Evolutionary conservation across 2,113 vertebrate genomes (phyloP).

Genomic region (Brachyhypopomus gauderio): DNA sequence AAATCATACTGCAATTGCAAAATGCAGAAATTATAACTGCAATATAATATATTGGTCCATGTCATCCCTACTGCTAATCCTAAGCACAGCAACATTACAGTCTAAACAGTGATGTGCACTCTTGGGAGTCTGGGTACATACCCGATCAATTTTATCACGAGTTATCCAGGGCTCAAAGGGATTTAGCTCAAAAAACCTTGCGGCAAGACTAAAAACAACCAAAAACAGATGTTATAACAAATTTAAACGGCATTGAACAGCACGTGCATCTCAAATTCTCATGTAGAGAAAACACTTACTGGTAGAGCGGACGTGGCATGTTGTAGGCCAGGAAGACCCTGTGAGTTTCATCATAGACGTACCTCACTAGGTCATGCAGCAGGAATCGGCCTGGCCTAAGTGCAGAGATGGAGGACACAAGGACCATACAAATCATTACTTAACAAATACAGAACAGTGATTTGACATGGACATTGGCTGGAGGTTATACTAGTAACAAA

Average conservation of each 20-base stretch:
- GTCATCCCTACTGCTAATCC: too few species aligned
- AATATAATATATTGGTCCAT: too few species aligned
- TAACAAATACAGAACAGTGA: not conserved
- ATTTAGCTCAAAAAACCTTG: conserved; percentile 80
- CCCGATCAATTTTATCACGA: conserved; percentile 90
- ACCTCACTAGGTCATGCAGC: conserved; percentile 88
- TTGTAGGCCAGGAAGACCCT: conserved; percentile 81
- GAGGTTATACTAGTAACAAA: not conserved
- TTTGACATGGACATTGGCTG: not conserved
- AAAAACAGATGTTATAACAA: not conserved
- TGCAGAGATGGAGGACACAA: not conserved
- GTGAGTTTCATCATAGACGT: conserved; percentile 78
- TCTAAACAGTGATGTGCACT: too few species aligned
- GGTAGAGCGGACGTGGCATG: conserved; percentile 82
- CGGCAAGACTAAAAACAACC: conserved; percentile 73
- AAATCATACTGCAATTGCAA: too few species aligned
- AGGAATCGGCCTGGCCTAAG: conserved; percentile 86
- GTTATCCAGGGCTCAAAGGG: conserved; percentile 90
- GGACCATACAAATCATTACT: not conserved
- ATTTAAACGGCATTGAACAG: too few species aligned
- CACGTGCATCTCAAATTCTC: too few species aligned
- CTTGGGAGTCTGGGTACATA: conserved; percentile 65
- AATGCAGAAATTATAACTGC: too few species aligned
- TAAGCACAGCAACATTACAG: too few species aligned
- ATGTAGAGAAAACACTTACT: conserved; percentile 73